These are phyloP conservation scores for Coleophora deauratella DNA, from an alignment of 2,888 invertebrate genomes.

Conservation along the genomic window DNA sequence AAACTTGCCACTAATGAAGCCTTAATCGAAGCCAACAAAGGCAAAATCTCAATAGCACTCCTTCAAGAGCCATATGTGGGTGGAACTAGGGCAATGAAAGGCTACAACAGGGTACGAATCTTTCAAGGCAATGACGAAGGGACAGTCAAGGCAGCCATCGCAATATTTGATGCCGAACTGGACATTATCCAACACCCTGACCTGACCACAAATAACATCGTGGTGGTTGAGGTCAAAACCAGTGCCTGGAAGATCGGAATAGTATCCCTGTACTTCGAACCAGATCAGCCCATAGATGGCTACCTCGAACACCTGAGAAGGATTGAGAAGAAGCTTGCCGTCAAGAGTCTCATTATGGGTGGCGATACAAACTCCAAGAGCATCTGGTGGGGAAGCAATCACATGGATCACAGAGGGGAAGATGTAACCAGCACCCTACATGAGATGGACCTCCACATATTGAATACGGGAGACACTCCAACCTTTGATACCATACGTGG, in stretches of 20 bases:
- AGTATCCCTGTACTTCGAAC: conserved; percentile 16
- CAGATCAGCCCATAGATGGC: conserved; percentile 5
- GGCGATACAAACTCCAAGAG: conserved; percentile 16
- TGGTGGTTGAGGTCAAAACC: conserved; percentile 10
- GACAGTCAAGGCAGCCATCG: conserved; percentile 12
- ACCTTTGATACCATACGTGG: conserved; percentile 20
- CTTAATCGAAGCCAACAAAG: too few relatives aligned
- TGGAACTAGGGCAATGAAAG: too few relatives aligned
- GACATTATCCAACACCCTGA: conserved; percentile 6
- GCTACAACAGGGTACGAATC: too few relatives aligned
- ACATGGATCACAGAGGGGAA: conserved; percentile 13
- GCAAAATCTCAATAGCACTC: not conserved
- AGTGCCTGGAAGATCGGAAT: conserved; percentile 9
- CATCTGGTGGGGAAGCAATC: conserved; percentile 15
- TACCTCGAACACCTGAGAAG: conserved; percentile 8
- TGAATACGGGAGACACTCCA: conserved; percentile 19
- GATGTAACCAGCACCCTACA: conserved; percentile 6
- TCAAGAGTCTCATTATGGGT: conserved; percentile 3
- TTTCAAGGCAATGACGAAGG: conserved; percentile 2
- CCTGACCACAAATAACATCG: conserved; percentile 17
- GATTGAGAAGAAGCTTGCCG: not conserved
- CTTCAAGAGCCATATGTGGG: too few relatives aligned
- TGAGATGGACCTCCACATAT: conserved; percentile 15
- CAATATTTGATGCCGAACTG: conserved; percentile 7
- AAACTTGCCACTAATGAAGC: too few relatives aligned